phyloP scores from a whole-genome alignment of 2,888 invertebrate genomes.

The Parnassius smintheus region DNA sequence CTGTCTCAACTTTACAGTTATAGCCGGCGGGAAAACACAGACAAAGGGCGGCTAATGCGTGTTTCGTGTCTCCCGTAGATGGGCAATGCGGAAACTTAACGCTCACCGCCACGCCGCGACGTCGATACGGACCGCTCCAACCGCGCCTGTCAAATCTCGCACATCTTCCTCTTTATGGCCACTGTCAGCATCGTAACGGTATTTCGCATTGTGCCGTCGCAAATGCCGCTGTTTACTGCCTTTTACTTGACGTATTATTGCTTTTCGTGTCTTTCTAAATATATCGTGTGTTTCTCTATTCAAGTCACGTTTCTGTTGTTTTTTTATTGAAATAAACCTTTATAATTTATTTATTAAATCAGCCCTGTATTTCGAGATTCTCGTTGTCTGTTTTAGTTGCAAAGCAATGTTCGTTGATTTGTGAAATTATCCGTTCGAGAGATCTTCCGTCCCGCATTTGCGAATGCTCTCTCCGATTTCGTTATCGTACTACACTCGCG shows the following conservation, averaged over 20 bases:
- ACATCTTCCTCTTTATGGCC: slow-evolving; percentile 26
- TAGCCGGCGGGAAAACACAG: slow-evolving; percentile 29
- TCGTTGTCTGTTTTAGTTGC: neutral
- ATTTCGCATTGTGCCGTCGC: slow-evolving; percentile 18
- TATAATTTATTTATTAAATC: neutral
- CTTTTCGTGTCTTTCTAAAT: slow-evolving; percentile 17
- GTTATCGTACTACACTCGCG: slow-evolving; percentile 43
- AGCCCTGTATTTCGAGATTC: neutral
- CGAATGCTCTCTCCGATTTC: slow-evolving; percentile 15
- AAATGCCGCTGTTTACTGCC: slow-evolving; percentile 19
- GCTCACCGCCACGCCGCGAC: slow-evolving; percentile 40
- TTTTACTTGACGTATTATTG: slow-evolving; percentile 13
- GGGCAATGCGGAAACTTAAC: slow-evolving; percentile 47
- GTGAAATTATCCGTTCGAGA: slow-evolving; percentile 3
- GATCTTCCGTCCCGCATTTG: slow-evolving; percentile 2
- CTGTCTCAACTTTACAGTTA: slow-evolving; percentile 42
- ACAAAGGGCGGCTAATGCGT: slow-evolving; percentile 52
- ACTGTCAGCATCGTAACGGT: slow-evolving; percentile 23
- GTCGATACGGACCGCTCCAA: slow-evolving; percentile 33
- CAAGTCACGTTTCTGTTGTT: neutral
- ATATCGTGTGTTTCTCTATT: slow-evolving; percentile 1
- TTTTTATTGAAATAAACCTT: neutral
- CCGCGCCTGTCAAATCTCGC: slow-evolving; percentile 36
- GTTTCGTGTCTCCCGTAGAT: slow-evolving; percentile 42
- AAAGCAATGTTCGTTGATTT: slow-evolving; percentile 1